Evolutionary conservation across 92 coral and sea anemone species (phyloP), one percentile per base, ranked within the genome.

Genomic region (Zoanthus sansibaricus): DNA sequence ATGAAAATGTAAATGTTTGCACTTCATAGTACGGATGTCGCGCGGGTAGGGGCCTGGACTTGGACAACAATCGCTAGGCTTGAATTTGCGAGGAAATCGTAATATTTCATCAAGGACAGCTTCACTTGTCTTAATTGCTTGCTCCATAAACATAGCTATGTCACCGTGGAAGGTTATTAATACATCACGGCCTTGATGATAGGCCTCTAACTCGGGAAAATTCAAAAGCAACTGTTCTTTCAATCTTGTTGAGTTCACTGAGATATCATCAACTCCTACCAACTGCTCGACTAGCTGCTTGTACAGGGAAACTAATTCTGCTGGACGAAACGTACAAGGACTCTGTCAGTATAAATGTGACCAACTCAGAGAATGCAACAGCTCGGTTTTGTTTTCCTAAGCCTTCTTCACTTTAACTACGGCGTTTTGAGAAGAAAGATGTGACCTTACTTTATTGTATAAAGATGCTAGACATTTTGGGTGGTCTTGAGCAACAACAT

Each of bases 141-240:
- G 55, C 47, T n/a, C 83, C 86, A 87, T 15, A 49, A 90, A 54
- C 30, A 84, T 62, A 75, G 76, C 91, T 44, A 88, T 89, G 62
- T 91, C 88, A 33, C 87, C 71, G 48, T 64, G 58, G 46, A 78
- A 89, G 42, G 92, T 75, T 21, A 91, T 73, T 77, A 79, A 49
- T n/a, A 89, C 92, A 54, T 88, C 90, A 78, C 87, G 86, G 18
- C 92, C 89, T 17, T 78, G 48, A 62, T 78, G 91, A 44, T 88
- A 79, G 10, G 92, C 72, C 80, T 91, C 69, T 62, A 88, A 71
- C 48, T 89, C 88, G 17, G 92, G 90, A 62, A 92, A 32, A 25
- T 71, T 87, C 31, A 82, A 79, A 70, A 83, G 44, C 49, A 86
- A 82, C 71, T 83, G 94, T 21, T 92, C 92, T 75, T 89, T 92